Conservation (phyloP, 2,888 invertebrate species). For the Thera britannica region DNA sequence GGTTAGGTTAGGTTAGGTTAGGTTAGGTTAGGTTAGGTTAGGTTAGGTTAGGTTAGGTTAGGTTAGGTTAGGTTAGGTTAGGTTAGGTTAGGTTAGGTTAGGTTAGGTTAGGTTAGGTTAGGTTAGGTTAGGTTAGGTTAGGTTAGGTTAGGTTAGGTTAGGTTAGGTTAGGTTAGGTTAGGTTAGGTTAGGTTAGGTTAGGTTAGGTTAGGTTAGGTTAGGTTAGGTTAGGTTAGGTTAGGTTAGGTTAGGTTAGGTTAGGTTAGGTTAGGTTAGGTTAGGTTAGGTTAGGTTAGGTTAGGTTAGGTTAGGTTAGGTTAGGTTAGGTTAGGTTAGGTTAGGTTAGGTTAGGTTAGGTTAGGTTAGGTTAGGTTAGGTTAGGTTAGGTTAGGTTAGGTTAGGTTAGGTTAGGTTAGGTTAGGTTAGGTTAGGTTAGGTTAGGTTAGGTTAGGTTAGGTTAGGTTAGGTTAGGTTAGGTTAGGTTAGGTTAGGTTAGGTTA, state of each 20-base stretch:
- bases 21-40: slow-evolving; percentile 35
- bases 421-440: slow-evolving; percentile 36
- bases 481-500: background rate
- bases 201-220: too few relatives aligned
- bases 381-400: slow-evolving; percentile 38
- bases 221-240: too few relatives aligned
- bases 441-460: slow-evolving; percentile 36
- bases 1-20: slow-evolving; percentile 29
- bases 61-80: slow-evolving; percentile 34
- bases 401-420: slow-evolving; percentile 37
- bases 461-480: slow-evolving; percentile 26
- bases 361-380: too few relatives aligned
- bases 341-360: too few relatives aligned
- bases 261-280: too few relatives aligned
- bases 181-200: slow-evolving; percentile 40
- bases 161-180: slow-evolving; percentile 38
- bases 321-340: too few relatives aligned
- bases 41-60: slow-evolving; percentile 35
- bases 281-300: too few relatives aligned
- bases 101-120: slow-evolving; percentile 36
- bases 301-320: too few relatives aligned
- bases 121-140: slow-evolving; percentile 40
- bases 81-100: slow-evolving; percentile 33
- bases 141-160: slow-evolving; percentile 35
- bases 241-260: too few relatives aligned